phyloP scores from a whole-genome alignment of 2,797 vertebrate species.

The Leptoclinus maculatus region DNA sequence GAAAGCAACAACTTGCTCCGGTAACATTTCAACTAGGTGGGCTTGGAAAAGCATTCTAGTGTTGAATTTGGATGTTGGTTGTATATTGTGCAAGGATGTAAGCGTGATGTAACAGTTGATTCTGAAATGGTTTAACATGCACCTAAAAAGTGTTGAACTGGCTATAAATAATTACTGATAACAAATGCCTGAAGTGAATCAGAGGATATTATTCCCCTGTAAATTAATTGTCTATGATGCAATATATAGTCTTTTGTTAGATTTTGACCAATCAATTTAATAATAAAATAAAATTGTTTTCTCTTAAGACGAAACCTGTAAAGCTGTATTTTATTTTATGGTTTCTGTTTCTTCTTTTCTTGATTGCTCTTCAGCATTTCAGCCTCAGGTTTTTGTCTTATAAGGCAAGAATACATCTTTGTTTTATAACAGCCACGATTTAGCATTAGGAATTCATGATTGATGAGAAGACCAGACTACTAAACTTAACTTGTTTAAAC shows the following conservation, averaged over 20 bases:
- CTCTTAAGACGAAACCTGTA: not conserved
- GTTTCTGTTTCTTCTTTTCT: not conserved
- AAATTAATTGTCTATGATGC: not conserved
- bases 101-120: not conserved
- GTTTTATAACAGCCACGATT: not conserved
- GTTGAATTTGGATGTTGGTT: not conserved
- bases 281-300: not conserved
- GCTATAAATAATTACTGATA: not conserved
- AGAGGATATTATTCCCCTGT: not conserved
- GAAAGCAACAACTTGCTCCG: not conserved
- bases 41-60: conserved; percentile 10
- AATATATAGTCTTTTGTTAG: conserved; percentile 3
- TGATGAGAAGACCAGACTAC: not conserved
- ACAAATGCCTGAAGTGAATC: not conserved
- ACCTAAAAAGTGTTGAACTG: not conserved
- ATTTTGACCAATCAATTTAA: conserved; percentile 39
- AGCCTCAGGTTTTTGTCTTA: not conserved
- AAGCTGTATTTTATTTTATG: not conserved
- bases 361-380: not conserved
- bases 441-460: not conserved
- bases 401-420: not conserved
- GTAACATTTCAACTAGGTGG: not conserved
- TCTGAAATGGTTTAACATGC: conserved; percentile 18
- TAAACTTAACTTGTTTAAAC: not conserved
- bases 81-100: conserved; percentile 15